Evolutionary conservation across 2,888 invertebrate species (phyloP).

Genomic region (Drosophila pegasa): DNA sequence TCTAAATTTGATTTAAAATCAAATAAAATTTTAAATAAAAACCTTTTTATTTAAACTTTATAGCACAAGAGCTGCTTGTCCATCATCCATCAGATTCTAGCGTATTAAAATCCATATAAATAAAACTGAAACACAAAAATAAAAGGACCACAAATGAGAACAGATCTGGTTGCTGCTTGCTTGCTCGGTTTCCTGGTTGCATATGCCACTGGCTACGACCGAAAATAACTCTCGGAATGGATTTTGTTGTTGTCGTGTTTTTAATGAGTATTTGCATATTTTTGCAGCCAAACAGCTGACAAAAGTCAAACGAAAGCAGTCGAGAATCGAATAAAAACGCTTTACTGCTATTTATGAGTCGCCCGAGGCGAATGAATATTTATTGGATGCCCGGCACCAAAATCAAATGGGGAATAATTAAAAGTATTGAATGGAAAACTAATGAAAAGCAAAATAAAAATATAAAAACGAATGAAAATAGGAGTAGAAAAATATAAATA

Average conservation of each 20-base stretch:
- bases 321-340: conserved; percentile 11
- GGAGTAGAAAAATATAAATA: background rate
- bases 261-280: conserved; percentile 44
- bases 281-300: conserved; percentile 26
- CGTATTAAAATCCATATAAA: conserved; percentile 9
- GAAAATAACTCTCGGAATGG: conserved; percentile 22
- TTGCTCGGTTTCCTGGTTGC: background rate
- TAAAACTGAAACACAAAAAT: conserved; percentile 14
- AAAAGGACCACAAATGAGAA: conserved; percentile 3
- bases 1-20: background rate
- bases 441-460: background rate
- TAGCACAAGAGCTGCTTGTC: background rate
- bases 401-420: conserved; percentile 7
- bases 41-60: background rate
- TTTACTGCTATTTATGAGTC: conserved; percentile 31
- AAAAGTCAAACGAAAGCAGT: conserved; percentile 41
- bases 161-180: background rate
- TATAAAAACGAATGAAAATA: background rate
- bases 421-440: conserved; percentile 3
- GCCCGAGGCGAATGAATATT: conserved; percentile 9
- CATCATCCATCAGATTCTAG: background rate
- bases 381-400: conserved; percentile 6
- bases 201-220: conserved; percentile 25
- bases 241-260: conserved; percentile 43
- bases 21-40: background rate